These are phyloP conservation scores for Diceros bicornis DNA, from an alignment of 2,797 vertebrate genomes.

Conservation along the genomic window DNA sequence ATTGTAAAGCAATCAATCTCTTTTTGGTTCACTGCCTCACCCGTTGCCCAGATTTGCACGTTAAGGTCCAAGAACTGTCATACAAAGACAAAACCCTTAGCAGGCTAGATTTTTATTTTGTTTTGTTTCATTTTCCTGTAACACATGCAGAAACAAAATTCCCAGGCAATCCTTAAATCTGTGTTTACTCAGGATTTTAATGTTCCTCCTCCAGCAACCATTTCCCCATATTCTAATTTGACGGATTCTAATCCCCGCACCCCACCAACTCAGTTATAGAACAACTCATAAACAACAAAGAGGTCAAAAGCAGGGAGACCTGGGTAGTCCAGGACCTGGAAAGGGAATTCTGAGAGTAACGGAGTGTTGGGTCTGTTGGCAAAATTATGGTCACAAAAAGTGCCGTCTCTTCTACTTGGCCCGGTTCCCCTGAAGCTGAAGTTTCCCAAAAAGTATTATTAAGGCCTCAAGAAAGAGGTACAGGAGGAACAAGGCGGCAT, in stretches of 20 bases:
- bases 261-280: background rate
- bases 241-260: background rate
- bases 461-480: slow-evolving; percentile 69
- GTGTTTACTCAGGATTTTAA: slow-evolving; percentile 31
- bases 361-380: slow-evolving; percentile 40
- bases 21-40: background rate
- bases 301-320: slow-evolving; percentile 7
- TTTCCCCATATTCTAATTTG: slow-evolving; percentile 34
- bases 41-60: background rate
- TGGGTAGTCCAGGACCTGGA: slow-evolving; percentile 6
- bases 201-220: background rate
- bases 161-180: slow-evolving; percentile 13
- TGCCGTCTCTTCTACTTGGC: slow-evolving; percentile 68
- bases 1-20: background rate
- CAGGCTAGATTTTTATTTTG: slow-evolving; percentile 6
- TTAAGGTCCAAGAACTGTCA: background rate
- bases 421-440: slow-evolving; percentile 43
- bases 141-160: slow-evolving; percentile 17
- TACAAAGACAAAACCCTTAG: background rate
- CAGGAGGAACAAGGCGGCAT: background rate
- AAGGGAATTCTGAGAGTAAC: slow-evolving; percentile 48
- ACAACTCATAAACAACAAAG: background rate
- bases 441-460: slow-evolving; percentile 65
- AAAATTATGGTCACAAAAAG: slow-evolving; percentile 62
- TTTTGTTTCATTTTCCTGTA: slow-evolving; percentile 52